phyloP scores from a whole-genome alignment of 2,113 vertebrate genomes.

The Chionis minor region DNA sequence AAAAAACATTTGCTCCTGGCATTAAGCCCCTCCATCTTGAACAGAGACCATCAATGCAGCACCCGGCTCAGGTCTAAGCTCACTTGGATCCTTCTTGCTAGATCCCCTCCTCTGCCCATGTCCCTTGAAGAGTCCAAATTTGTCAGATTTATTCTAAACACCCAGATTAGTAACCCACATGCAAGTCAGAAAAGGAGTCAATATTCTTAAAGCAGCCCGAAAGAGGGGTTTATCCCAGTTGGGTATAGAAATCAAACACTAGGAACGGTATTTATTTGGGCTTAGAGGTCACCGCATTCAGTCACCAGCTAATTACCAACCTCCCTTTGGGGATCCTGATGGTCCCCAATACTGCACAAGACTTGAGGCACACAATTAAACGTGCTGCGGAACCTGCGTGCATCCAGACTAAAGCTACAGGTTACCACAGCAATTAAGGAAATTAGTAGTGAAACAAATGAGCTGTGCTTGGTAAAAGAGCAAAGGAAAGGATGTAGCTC shows the following conservation, averaged over 20 bases:
- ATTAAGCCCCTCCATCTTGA: neutral
- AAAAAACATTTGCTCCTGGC: too few relatives aligned
- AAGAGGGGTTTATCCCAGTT: neutral
- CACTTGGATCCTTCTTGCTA: neutral
- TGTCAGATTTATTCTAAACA: neutral
- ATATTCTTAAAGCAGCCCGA: neutral
- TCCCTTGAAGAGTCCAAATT: neutral
- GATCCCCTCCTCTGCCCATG: neutral
- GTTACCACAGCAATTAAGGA: conserved; percentile 10
- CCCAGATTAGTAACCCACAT: neutral
- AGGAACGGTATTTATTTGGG: neutral
- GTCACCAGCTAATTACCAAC: neutral
- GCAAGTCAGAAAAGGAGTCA: neutral
- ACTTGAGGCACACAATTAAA: neutral
- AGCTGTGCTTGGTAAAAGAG: neutral
- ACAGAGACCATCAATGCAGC: neutral
- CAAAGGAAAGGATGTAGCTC: neutral
- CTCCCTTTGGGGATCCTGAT: neutral
- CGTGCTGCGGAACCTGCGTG: neutral
- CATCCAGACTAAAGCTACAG: neutral
- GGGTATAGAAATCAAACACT: neutral
- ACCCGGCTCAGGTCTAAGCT: neutral
- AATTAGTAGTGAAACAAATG: neutral
- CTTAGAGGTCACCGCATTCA: neutral
- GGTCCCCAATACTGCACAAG: neutral